Conservation (phyloP, 2,113 vertebrate species). For the Clupea harengus region DNA sequence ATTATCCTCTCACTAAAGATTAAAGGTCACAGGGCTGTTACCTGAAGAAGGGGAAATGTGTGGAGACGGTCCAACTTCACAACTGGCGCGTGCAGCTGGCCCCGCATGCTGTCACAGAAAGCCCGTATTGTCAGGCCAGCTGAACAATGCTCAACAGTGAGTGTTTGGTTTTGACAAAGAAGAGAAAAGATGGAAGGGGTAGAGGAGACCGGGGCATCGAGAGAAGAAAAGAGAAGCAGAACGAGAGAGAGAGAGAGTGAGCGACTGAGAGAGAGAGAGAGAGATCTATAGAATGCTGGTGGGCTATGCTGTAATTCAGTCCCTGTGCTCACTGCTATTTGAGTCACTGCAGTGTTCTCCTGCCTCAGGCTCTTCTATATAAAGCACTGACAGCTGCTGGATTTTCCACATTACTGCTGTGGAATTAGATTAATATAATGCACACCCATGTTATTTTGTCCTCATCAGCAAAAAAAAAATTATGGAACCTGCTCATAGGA, state of each 20-base stretch:
- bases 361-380: slow-evolving; percentile 58
- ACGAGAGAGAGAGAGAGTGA: slow-evolving; percentile 18
- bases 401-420: slow-evolving; percentile 61
- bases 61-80: not conserved
- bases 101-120: not conserved
- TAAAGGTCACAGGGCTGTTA: not conserved
- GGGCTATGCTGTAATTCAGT: slow-evolving; percentile 53
- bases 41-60: not conserved
- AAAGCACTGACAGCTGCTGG: slow-evolving; percentile 64
- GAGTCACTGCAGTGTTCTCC: slow-evolving; percentile 52
- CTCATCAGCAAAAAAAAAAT: slow-evolving; percentile 47
- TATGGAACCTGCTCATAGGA: slow-evolving; percentile 46
- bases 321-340: slow-evolving; percentile 37
- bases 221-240: not conserved
- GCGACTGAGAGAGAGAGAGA: slow-evolving; percentile 45
- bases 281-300: slow-evolving; percentile 49
- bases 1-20: not conserved
- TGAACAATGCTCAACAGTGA: not conserved
- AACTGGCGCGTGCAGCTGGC: not conserved
- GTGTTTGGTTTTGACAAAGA: not conserved
- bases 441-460: slow-evolving; percentile 48
- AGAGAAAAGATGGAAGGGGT: not conserved
- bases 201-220: not conserved
- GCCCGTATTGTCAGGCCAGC: not conserved
- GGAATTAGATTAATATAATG: slow-evolving; percentile 61